Conservation (phyloP, 2,797 vertebrate species). For the Galago senegalensis region DNA sequence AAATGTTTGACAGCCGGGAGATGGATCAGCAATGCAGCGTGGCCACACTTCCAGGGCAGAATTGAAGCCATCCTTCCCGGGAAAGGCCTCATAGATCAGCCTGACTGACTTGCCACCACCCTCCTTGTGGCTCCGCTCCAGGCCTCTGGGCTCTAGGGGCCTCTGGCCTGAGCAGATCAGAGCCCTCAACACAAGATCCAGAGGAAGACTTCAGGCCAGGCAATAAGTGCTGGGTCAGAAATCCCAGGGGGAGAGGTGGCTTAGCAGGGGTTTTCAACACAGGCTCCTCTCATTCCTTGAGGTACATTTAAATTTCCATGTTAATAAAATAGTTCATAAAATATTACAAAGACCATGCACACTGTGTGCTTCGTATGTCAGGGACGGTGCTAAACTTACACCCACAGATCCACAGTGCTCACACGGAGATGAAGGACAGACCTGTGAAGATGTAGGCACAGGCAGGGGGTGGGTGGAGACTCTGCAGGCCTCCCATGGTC, state of each 20-base stretch:
- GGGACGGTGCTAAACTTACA: not conserved
- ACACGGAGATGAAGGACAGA: not conserved
- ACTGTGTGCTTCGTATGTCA: rapidly evolving
- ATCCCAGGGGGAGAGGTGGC: not conserved
- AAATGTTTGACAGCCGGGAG: conserved; percentile 68
- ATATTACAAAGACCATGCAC: rapidly evolving
- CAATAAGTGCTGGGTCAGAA: not conserved
- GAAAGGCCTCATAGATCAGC: conserved; percentile 28
- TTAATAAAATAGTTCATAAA: not conserved
- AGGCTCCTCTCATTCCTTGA: not conserved
- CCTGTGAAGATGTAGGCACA: not conserved
- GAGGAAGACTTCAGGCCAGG: not conserved
- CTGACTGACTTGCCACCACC: rapidly evolving
- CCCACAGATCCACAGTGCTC: rapidly evolving
- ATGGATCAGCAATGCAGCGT: not conserved
- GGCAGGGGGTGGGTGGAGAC: too few relatives aligned
- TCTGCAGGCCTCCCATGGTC: rapidly evolving
- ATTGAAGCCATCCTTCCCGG: conserved; percentile 47
- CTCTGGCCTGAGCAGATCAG: rapidly evolving
- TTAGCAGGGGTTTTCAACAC: not conserved
- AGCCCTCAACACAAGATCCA: rapidly evolving
- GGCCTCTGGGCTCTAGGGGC: not conserved
- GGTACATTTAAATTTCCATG: not conserved
- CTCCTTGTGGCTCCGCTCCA: rapidly evolving
- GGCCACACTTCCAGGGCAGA: conserved; percentile 49